phyloP scores from a whole-genome alignment of 2,797 vertebrate genomes.

The Sebastes kiyomatsui region DNA sequence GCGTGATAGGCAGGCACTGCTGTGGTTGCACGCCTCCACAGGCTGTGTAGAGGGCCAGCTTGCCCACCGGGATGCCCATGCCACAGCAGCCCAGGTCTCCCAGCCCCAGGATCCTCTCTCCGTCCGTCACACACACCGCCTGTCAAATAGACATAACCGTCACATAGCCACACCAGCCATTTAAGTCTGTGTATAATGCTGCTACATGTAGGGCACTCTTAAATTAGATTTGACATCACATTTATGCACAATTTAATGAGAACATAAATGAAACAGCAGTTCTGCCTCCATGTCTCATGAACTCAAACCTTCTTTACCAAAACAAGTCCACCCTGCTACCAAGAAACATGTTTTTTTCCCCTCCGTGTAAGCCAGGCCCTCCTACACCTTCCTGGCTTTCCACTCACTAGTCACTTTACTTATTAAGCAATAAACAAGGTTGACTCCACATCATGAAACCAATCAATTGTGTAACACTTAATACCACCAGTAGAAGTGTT shows the following conservation, averaged over 20 bases:
- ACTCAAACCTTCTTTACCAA: slow-evolving; percentile 9
- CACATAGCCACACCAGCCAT: background rate
- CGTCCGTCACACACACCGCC: slow-evolving; percentile 96
- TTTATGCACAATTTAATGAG: background rate
- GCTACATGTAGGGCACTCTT: background rate
- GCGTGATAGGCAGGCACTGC: slow-evolving; percentile 91
- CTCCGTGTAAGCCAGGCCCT: slow-evolving; percentile 40
- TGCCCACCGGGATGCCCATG: slow-evolving; percentile 99
- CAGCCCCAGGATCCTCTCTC: slow-evolving; percentile 96
- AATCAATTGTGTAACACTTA: slow-evolving; percentile 48
- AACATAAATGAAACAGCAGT: slow-evolving; percentile 8
- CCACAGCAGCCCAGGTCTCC: slow-evolving; percentile 96
- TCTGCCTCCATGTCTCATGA: background rate
- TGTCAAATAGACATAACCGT: slow-evolving; percentile 61
- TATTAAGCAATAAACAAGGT: slow-evolving; percentile 34
- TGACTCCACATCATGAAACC: slow-evolving; percentile 33
- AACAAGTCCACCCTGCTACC: slow-evolving; percentile 20
- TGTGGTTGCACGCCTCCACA: slow-evolving; percentile 94
- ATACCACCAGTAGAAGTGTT: slow-evolving; percentile 32
- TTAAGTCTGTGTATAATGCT: background rate
- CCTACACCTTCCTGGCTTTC: slow-evolving; percentile 47
- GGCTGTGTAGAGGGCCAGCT: slow-evolving; percentile 95
- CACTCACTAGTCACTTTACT: slow-evolving; percentile 22
- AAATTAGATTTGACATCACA: background rate
- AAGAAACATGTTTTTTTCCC: slow-evolving; percentile 23